Conservation (phyloP, 2,113 vertebrate genomes). For the Vidua chalybeata region DNA sequence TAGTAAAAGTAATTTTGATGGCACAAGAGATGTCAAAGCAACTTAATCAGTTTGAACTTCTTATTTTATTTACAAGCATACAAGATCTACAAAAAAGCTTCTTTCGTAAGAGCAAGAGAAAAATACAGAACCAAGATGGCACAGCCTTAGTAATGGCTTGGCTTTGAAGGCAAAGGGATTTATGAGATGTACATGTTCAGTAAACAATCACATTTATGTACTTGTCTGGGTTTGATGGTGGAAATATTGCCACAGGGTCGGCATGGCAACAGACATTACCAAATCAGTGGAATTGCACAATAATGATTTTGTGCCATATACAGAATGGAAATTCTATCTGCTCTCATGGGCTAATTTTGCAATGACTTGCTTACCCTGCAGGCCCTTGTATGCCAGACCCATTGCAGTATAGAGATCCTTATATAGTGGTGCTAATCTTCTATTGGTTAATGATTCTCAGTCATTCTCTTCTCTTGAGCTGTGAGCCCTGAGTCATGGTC, state of each 20-base stretch:
- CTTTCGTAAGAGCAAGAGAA: not conserved
- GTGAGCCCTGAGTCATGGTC: not conserved
- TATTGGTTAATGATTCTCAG: not conserved
- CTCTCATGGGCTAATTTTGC: not conserved
- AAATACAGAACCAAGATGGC: not conserved
- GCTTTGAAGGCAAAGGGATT: not conserved
- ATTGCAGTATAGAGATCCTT: not conserved
- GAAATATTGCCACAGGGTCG: not conserved
- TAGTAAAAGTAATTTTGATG: not conserved
- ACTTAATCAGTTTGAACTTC: not conserved
- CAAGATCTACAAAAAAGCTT: not conserved
- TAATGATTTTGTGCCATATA: not conserved
- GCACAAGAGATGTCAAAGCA: not conserved
- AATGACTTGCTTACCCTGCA: not conserved
- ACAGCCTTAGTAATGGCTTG: not conserved
- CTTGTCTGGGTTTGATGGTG: not conserved
- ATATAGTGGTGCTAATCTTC: not conserved
- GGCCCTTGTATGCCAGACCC: not conserved
- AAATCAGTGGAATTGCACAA: constrained; percentile 16
- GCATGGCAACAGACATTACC: not conserved
- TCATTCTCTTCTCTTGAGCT: not conserved
- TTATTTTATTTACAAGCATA: not conserved
- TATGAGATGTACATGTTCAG: not conserved
- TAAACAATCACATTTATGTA: not conserved
- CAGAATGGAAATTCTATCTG: not conserved